phyloP scores from a whole-genome alignment of 2,113 vertebrate species.

The Calidris pugnax region DNA sequence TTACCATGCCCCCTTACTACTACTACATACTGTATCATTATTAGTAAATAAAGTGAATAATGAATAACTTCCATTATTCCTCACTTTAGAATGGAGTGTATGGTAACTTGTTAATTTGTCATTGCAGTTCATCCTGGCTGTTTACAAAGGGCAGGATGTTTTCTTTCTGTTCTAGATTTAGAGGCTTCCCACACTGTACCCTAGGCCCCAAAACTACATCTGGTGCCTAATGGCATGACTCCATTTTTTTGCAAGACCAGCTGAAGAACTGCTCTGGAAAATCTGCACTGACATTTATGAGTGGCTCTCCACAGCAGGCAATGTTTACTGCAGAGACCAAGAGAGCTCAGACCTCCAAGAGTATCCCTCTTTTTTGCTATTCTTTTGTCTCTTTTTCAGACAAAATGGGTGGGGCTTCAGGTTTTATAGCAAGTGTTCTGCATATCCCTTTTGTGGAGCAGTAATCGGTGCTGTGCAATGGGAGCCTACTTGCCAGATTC shows the following conservation, averaged over 20 bases:
- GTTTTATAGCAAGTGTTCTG: not conserved
- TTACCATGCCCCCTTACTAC: not conserved
- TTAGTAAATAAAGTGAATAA: not conserved
- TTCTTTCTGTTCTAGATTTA: not conserved
- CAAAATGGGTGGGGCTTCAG: not conserved
- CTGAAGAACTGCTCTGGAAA: slow-evolving; percentile 6
- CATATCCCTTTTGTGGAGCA: not conserved
- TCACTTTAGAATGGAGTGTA: not conserved
- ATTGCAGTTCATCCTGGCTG: not conserved
- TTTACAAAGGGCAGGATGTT: not conserved
- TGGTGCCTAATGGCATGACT: not conserved
- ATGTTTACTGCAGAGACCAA: not conserved
- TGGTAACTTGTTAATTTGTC: not conserved
- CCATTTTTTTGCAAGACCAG: not conserved
- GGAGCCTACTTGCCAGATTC: not conserved
- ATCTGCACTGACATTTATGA: not conserved
- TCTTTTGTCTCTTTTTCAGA: not conserved
- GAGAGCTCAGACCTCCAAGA: not conserved
- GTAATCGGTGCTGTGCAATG: not conserved
- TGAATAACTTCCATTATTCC: not conserved
- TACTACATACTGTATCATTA: not conserved
- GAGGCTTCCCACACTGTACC: not conserved
- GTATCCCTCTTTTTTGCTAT: not conserved
- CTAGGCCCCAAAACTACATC: not conserved
- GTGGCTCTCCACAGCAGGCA: not conserved